Evolutionary conservation across 2,113 vertebrate genomes (phyloP), one percentile per base, ranked within the genome.

Genomic region (Leiothrix lutea): DNA sequence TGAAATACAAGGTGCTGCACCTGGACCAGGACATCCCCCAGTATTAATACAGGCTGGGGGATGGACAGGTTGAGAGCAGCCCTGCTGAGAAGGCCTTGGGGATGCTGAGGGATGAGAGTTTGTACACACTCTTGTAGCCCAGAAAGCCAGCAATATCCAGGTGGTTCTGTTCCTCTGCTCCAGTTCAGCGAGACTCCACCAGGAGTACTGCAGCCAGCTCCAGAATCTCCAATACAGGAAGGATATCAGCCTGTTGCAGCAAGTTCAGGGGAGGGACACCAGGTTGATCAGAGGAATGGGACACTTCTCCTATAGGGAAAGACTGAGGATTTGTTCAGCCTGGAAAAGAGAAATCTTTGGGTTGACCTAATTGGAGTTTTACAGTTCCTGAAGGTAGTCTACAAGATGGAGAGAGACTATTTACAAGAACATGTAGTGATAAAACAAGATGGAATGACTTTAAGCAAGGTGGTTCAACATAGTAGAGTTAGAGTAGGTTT

Each of bases 1-100:
- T 40, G 6, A 58, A 58, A 23, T 60, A 23, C 15, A 40, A 28
- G 7, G 44, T 12, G 4, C 4, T 50, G 5, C 6, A 42, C 35
- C 4, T 14, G 9, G 11, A 18, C 18, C 1, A 2, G 14, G 29
- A 38, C 7, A 58, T 28, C 19, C 6, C 13, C 14, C 19, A 28
- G 11, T 9, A 50, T n/a, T n/a, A n/a, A 23, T 23, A 23, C 44
- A 40, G 53, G 19, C 23, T 40, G 29, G 8, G 5, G 11, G 6
- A n/a, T 19, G 35, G 29, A n/a, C 8, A 11, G 19, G 23, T 11
- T 33, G 14, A 48, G 18, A 69, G 11, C 29, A 69, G 25, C 19
- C 45, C 24, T 50, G 12, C 5, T 5, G 3, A 50, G 35, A 40
- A 35, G 20, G 36, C 42, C 14, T 29, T 29, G 12, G 19, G 35